A percentile compares a stretch with the other conserved stretches of the same genome.
Evolutionary conservation across 2,797 vertebrate species (phyloP).

Genomic region (Myotis vivesi): DNA sequence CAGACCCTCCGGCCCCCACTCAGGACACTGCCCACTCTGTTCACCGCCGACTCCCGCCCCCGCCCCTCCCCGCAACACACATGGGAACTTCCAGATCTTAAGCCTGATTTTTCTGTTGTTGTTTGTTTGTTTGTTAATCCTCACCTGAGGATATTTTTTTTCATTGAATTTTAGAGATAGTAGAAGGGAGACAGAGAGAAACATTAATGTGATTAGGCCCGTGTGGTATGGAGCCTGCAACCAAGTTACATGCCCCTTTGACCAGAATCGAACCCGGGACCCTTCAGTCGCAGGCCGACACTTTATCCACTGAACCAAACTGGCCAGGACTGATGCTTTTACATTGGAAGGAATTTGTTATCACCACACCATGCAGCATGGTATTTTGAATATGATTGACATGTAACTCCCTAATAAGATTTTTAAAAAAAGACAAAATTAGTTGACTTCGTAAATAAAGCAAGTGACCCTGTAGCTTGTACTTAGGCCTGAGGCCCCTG

Average conservation of each 20-base stretch:
- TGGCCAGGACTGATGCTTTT: no score
- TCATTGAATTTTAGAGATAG: no score
- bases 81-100: neutral
- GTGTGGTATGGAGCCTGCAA: no score
- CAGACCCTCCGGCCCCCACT: neutral
- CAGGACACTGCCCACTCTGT: neutral
- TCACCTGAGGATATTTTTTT: no score
- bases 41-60: neutral
- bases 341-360: neutral
- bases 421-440: neutral
- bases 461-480: no score
- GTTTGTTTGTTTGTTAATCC: no score
- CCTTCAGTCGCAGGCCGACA: no score
- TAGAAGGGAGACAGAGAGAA: no score
- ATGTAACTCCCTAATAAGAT: neutral
- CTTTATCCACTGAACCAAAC: no score
- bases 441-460: neutral
- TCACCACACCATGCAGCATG: neutral
- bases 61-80: neutral
- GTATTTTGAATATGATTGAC: neutral
- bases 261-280: no score
- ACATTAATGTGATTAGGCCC: no score
- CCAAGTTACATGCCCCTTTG: no score
- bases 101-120: neutral
- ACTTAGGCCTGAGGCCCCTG: accelerated